These are phyloP conservation scores for Etheostoma perlongum DNA, from an alignment of 2,797 vertebrate genomes.

Conservation along the genomic window DNA sequence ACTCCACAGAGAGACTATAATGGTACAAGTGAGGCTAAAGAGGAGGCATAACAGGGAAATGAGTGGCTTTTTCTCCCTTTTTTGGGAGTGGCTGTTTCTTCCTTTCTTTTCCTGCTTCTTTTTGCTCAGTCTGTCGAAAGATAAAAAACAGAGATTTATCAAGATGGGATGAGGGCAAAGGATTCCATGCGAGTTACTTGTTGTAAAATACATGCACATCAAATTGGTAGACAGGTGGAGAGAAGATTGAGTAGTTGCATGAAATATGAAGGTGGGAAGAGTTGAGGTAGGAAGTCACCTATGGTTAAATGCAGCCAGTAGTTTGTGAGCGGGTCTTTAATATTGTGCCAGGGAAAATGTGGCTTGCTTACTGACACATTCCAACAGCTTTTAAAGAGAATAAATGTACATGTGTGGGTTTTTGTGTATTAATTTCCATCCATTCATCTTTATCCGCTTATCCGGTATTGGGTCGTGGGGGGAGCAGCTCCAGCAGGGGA, in stretches of 20 bases:
- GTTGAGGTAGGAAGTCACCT: constrained; percentile 19
- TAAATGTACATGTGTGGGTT: not conserved
- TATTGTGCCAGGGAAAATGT: not conserved
- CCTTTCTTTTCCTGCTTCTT: not conserved
- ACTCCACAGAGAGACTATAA: not conserved
- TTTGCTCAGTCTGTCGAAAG: not conserved
- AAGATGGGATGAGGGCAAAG: constrained; percentile 21
- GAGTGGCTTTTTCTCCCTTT: too few species aligned
- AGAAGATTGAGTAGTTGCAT: not conserved
- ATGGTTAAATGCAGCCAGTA: constrained; percentile 25
- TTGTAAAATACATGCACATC: constrained; percentile 33
- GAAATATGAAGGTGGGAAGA: constrained; percentile 25
- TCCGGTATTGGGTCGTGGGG: too few species aligned
- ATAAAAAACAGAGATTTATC: constrained; percentile 8
- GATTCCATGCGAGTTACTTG: not conserved
- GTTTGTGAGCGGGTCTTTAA: constrained; percentile 32
- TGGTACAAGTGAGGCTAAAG: not conserved
- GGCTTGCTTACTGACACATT: constrained; percentile 7
- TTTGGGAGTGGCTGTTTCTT: too few species aligned
- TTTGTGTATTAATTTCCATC: not conserved
- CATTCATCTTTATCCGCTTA: too few species aligned
- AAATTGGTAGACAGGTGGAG: constrained; percentile 2
- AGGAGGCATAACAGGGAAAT: constrained; percentile 6
- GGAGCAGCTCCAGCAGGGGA: too few species aligned
- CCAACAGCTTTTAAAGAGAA: constrained; percentile 13